Evolutionary conservation across 2,113 vertebrate species (phyloP).

Genomic region (Hyperopisus bebe): DNA sequence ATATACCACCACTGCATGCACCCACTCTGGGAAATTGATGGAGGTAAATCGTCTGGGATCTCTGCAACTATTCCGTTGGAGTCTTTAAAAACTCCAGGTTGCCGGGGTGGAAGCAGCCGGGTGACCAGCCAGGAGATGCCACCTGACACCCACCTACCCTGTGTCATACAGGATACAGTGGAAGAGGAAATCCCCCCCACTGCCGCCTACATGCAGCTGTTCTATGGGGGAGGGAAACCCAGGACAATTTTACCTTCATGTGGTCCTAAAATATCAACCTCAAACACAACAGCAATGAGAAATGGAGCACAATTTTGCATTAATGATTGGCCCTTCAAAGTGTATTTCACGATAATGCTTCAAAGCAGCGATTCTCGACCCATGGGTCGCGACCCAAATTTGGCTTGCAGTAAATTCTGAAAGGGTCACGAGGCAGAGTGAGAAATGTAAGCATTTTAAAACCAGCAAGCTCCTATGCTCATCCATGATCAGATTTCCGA

Average conservation of each 20-base stretch:
- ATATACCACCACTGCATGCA: not conserved
- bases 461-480: too few species aligned
- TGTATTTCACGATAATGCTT: not conserved
- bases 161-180: conserved; percentile 52
- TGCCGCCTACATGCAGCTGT: conserved; percentile 12
- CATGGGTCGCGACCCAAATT: too few species aligned
- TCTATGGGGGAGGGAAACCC: conserved; percentile 34
- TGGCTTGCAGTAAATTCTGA: too few species aligned
- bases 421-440: too few species aligned
- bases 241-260: conserved; percentile 31
- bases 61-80: conserved; percentile 16
- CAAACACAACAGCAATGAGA: not conserved
- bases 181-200: not conserved
- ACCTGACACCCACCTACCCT: conserved; percentile 56
- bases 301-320: conserved; percentile 4
- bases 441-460: too few species aligned
- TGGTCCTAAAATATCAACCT: conserved; percentile 38
- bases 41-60: not conserved
- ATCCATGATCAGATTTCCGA: too few species aligned
- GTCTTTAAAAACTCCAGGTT: conserved; percentile 36
- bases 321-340: not conserved
- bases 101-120: conserved; percentile 52
- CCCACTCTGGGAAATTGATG: not conserved
- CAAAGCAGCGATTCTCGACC: too few species aligned
- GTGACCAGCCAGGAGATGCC: conserved; percentile 50